Evolutionary conservation across 2,113 vertebrate species (phyloP).

Genomic region (Neodontobutis hainanensis): DNA sequence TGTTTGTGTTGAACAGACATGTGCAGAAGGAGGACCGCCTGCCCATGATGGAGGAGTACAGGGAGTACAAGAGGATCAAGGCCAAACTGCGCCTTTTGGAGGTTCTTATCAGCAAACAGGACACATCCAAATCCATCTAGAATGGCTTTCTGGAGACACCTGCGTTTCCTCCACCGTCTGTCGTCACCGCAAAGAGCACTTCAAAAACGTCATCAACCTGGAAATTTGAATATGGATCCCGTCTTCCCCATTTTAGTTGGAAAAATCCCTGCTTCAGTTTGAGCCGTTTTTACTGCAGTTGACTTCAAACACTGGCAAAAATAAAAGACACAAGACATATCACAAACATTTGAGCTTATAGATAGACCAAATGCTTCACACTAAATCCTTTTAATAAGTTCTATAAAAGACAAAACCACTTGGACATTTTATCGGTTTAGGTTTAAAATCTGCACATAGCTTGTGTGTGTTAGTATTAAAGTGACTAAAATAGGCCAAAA

Average conservation of each 20-base stretch:
- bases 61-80: slow-evolving; percentile 97
- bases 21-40: slow-evolving; percentile 95
- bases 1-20: slow-evolving; percentile 75
- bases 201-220: too few relatives aligned
- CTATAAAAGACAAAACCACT: neutral
- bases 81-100: slow-evolving; percentile 96
- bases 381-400: neutral
- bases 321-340: too few relatives aligned
- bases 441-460: neutral
- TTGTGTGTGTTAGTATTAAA: neutral
- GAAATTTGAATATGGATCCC: too few relatives aligned
- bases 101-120: slow-evolving; percentile 98
- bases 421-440: neutral
- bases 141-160: slow-evolving; percentile 9
- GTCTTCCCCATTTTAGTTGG: too few relatives aligned
- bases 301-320: too few relatives aligned
- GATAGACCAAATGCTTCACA: neutral
- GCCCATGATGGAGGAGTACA: slow-evolving; percentile 94
- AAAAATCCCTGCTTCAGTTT: too few relatives aligned
- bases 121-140: slow-evolving; percentile 97
- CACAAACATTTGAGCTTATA: neutral
- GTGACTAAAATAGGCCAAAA: slow-evolving; percentile 1
- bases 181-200: slow-evolving; percentile 8
- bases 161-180: slow-evolving; percentile 18
- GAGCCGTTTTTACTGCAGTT: too few relatives aligned